Evolutionary conservation across 2,888 invertebrate genomes (phyloP).

Genomic region (Amblyjoppa proteus): DNA sequence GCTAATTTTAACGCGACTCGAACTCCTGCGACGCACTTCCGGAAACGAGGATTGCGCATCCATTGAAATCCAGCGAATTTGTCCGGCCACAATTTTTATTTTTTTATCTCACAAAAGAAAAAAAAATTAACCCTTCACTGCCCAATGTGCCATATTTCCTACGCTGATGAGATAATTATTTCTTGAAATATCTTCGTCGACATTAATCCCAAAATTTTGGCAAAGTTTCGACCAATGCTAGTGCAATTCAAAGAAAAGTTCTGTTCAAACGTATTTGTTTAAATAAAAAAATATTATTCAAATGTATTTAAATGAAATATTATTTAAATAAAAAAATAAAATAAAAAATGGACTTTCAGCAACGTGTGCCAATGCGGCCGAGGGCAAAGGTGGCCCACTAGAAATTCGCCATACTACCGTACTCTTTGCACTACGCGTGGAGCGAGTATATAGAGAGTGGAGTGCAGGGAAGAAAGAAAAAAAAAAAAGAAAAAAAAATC

Average conservation of each 20-base stretch:
- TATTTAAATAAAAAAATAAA: not conserved
- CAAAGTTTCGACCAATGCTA: not conserved
- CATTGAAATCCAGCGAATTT: not conserved
- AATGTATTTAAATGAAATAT: not conserved
- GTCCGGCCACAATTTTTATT: not conserved
- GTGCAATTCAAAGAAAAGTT: not conserved
- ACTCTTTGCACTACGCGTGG: not conserved
- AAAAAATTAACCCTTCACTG: not conserved
- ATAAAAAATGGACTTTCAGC: not conserved
- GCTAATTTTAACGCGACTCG: not conserved
- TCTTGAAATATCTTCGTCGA: not conserved
- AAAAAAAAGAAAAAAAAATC: constrained; percentile 71
- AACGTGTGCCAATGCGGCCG: not conserved
- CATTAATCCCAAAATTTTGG: not conserved
- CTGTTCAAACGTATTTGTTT: not conserved
- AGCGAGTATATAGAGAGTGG: not conserved
- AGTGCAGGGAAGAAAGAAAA: not conserved
- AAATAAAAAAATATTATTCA: not conserved
- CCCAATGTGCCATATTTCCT: no score
- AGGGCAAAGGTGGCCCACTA: not conserved
- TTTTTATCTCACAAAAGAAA: not conserved
- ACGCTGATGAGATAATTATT: not conserved
- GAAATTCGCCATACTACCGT: not conserved
- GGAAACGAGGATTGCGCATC: not conserved
- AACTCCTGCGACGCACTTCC: not conserved